Base-by-base conservation (phyloP, 2,113 vertebrate genomes). In the Tragelaphus strepsiceros region DNA sequence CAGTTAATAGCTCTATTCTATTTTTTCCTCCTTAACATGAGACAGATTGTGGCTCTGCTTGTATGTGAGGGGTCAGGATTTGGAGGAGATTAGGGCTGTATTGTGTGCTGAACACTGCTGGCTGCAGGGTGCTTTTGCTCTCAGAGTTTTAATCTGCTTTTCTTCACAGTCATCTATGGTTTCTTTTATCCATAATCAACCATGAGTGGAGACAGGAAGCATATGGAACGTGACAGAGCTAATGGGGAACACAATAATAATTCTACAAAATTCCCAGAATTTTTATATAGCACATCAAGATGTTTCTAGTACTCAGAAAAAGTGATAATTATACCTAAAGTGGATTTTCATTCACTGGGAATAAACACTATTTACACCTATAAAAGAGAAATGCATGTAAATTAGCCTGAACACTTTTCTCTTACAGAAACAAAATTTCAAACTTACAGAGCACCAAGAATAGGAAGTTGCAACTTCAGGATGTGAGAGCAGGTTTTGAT, bases 221-320 rank as follows among this genome's bases (percentile, higher is more conserved):
- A 96, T 92, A 94, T 91, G 90, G 90, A 61, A 43, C 10, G 28
- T 91, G 61, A 51, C 10, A 53, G 62, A 88, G 32, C 91, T 81
- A 22, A 83, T 30, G 83, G 80, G 74, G n/a, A 87, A 4, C 26
- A 17, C 43, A 30, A 21, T 53, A 92, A 71, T 61, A 88, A 93
- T 95, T 91, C 84, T 85, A 46, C 80, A 64, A 77, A 85, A 85
- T 64, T 93, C 51, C 61, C 24, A 71, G 46, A 93, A 58, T 85
- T 94, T 91, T 94, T 94, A 87, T 80, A 24, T 93, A 81, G 94
- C 84, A 67, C 56, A 43, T 93, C 77, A 96, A 97, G 91, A 91
- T 96, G 91, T 96, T 91, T 94, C 67, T 71, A 39, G 77, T 61
- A 46, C 91, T 97, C 61, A 51, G 21, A 81, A 91, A 82, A 88